Evolutionary conservation across 1,140 invertebrate genomes (phyloP).

Genomic region (Drosophila sproati): DNA sequence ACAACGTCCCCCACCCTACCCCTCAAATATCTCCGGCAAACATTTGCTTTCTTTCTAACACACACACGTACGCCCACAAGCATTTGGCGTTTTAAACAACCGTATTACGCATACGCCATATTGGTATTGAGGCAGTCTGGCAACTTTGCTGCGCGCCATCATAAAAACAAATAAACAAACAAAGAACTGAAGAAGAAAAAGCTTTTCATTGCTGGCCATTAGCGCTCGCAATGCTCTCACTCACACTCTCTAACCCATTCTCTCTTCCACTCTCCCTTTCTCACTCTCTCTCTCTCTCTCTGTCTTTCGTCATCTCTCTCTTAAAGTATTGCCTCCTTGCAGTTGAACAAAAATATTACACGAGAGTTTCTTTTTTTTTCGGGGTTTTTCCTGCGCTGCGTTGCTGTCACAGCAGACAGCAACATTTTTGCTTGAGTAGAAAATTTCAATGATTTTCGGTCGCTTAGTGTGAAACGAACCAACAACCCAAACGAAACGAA

Average conservation of each 20-base stretch:
- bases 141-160: slow-evolving; percentile 57
- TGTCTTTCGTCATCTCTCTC: not conserved
- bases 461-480: slow-evolving; percentile 79
- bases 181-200: slow-evolving; percentile 42
- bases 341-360: slow-evolving; percentile 36
- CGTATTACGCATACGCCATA: slow-evolving; percentile 76
- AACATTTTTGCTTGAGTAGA: slow-evolving; percentile 73
- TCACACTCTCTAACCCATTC: slow-evolving; percentile 26
- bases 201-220: slow-evolving; percentile 68
- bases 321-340: slow-evolving; percentile 21
- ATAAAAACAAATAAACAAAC: slow-evolving; percentile 56
- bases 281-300: slow-evolving; percentile 13
- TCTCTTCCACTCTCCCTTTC: slow-evolving; percentile 12
- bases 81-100: slow-evolving; percentile 55
- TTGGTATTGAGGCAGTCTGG: slow-evolving; percentile 68
- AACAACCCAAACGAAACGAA: slow-evolving; percentile 81
- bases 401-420: slow-evolving; percentile 37
- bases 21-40: not conserved
- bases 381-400: slow-evolving; percentile 46
- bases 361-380: slow-evolving; percentile 21
- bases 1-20: not conserved
- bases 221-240: slow-evolving; percentile 22
- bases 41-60: not conserved
- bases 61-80: not conserved
- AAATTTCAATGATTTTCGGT: slow-evolving; percentile 73